Base-by-base conservation (phyloP, 2,797 vertebrate genomes). In the Falco naumanni region DNA sequence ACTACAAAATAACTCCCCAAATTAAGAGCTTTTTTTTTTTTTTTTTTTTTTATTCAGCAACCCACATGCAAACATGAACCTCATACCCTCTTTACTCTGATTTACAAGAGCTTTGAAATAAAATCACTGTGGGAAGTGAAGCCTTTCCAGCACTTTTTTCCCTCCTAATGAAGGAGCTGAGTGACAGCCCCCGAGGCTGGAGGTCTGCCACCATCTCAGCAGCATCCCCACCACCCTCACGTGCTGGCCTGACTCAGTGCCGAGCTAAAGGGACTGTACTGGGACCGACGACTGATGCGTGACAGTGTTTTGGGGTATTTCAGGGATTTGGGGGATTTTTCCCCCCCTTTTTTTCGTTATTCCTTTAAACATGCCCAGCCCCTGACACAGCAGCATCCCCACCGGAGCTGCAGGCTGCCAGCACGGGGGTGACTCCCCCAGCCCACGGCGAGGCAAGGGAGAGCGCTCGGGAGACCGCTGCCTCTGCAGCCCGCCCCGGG, bases 91-190 rank as follows among this genome's bases (percentile, higher is more conserved):
- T 86, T 83, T 59, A 65, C 33, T 21, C 50, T 79, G 83, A 72
- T 93, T 84, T 72, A 63, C 51, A 50, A 85, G 70, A 85, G 71
- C 90, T 94, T 95, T 95, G 86, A 85, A 91, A 93, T 90, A 77
- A 85, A 89, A 43, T 56, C 64, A 21, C 57, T 10, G 81, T 63
- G 71, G 82, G 89, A 78, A 84, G 50, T 0, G 0, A 61, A 65
- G 84, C 84, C 69, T 95, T 92, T 76, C 5, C 1, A 69, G 65
- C 75, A 45, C 81, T 75, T 91, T 92, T 84, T 53, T 22, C 72
- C 48, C 51, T 84, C 76, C 82, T 95, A 93, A 95, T 63, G 94
- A 96, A 94, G 95, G 87, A 86, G 79, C 29, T 91, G 95, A 96
- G 75, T 96, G 95, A 94, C 92, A 95, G 90, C 84, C 86, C 95